These are phyloP conservation scores for Boloria euphrosyne DNA, from an alignment of 2,888 invertebrate genomes.

Conservation along the genomic window DNA sequence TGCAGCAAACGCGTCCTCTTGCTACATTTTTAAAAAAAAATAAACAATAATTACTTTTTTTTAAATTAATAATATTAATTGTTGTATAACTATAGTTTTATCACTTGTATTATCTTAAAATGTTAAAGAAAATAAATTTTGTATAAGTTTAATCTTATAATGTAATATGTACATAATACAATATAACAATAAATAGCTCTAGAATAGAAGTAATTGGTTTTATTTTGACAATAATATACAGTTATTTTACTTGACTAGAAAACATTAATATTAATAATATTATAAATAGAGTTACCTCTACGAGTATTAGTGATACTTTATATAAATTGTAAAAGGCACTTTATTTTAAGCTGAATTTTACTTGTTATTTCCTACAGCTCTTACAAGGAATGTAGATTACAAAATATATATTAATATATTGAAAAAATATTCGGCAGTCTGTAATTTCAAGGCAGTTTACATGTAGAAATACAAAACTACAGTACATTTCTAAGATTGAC, in stretches of 20 bases:
- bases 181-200: conserved; percentile 27
- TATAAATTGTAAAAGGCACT: conserved; percentile 1
- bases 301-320: neutral
- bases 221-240: conserved; percentile 2
- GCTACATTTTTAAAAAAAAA: conserved; percentile 57
- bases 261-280: neutral
- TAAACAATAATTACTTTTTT: conserved; percentile 13
- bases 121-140: neutral
- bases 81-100: too few species aligned
- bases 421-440: too few species aligned
- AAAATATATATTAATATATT: neutral
- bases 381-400: conserved; percentile 7
- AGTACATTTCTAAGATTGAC: too few species aligned
- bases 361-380: neutral
- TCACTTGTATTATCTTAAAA: neutral
- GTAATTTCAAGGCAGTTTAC: neutral
- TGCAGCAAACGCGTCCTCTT: conserved; percentile 77
- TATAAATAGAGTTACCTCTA: conserved; percentile 1
- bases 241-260: conserved; percentile 14
- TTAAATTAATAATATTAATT: neutral
- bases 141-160: conserved; percentile 17
- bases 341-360: neutral
- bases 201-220: conserved; percentile 23
- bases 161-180: conserved; percentile 55
- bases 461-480: too few species aligned